Conservation (phyloP, 2,797 vertebrate genomes). For the Vireo griseus region DNA sequence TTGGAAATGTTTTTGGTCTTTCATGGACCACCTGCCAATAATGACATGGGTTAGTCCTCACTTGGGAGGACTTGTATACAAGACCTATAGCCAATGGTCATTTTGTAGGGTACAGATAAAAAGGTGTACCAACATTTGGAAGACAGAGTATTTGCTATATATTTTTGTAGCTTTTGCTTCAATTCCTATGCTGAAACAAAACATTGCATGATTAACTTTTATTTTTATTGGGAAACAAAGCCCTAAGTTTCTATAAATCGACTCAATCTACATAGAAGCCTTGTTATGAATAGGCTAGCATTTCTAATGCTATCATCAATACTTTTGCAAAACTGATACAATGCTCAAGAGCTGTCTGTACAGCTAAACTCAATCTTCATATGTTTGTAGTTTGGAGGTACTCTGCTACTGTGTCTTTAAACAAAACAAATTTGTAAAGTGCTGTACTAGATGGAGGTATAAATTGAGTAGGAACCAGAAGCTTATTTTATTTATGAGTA, state of each 20-base stretch:
- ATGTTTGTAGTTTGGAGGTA: not conserved
- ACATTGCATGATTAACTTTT: not conserved
- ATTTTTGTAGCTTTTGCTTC: not conserved
- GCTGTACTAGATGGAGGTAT: not conserved
- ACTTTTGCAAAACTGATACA: not conserved
- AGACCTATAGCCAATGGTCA: not conserved
- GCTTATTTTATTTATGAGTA: not conserved
- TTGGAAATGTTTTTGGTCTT: fast-evolving
- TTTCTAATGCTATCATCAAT: not conserved
- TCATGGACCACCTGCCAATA: not conserved
- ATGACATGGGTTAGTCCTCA: not conserved
- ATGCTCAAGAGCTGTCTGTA: not conserved
- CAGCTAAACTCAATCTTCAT: not conserved
- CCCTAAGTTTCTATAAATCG: not conserved
- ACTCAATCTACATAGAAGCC: not conserved
- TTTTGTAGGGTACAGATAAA: not conserved
- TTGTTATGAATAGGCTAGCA: not conserved
- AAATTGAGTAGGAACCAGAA: not conserved
- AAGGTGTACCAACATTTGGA: fast-evolving
- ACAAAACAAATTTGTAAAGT: not conserved
- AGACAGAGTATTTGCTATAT: not conserved
- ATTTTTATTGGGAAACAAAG: not conserved
- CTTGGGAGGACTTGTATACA: not conserved
- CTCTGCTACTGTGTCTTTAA: not conserved
- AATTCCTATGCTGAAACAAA: not conserved